Base-by-base conservation (phyloP, 2,113 vertebrate species). In the Callaeas wilsoni region DNA sequence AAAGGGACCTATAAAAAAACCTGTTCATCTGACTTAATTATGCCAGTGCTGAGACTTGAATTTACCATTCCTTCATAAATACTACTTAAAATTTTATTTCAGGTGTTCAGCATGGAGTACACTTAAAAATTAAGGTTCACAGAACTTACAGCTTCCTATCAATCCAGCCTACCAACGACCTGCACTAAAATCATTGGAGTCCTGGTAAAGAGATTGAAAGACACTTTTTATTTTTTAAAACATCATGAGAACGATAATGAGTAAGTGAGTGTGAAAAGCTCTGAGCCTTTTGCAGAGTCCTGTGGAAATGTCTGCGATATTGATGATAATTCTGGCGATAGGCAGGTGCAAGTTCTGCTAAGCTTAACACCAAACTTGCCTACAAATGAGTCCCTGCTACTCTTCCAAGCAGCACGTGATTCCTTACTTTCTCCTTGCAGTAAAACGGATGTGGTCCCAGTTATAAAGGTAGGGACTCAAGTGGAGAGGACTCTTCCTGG, bases 1-100 rank as follows among this genome's bases (percentile, higher is more conserved):
- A 78, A 82, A 94, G 89, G 56, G 41, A 88, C 63, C 86, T 77
- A 94, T 96, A 97, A 97, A 98, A 98, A 77, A 2, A 16, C 27
- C 60, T 32, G 83, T 96, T 95, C 83, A 80, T 96, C 77, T 88
- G 69, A 95, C 33, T 96, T 97, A 98, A 97, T 97, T 97, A 97
- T 95, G 89, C 69, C 86, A 95, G 35, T 67, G 27, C 86, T 94
- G 88, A 93, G 63, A 81, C 33, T 47, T 92, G 90, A 96, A 97
- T 95, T 96, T 97, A 97, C 73, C 96, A 86, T 93, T 87, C 90
- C 85, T 93, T 95, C 69, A 50, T 97, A 98, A 97, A 97, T 96
- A 90, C 71, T 83, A 92, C 84, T 97, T 97, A 96, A 79, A 94
- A 89, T 95, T 96, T 97, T 94, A 97, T 98, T 96, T 96, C 80